Evolutionary conservation across 2,797 vertebrate species (phyloP).

Genomic region (Bovichtus variegatus): DNA sequence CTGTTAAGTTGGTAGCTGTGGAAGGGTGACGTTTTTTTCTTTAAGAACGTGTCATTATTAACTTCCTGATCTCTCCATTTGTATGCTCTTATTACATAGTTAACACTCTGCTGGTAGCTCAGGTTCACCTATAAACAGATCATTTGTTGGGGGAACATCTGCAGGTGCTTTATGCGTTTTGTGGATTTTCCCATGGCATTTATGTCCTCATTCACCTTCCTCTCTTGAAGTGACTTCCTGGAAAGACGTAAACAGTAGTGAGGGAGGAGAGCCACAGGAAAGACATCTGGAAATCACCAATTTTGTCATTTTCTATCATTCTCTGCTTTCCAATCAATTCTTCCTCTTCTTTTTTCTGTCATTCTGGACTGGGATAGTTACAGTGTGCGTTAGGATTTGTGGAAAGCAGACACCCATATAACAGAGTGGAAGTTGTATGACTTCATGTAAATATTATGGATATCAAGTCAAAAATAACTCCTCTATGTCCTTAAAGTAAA

Average conservation of each 20-base stretch:
- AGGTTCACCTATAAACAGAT: neutral
- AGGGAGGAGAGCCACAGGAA: neutral
- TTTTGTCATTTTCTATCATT: slow-evolving; percentile 3
- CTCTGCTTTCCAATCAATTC: too few species aligned
- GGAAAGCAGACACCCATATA: neutral
- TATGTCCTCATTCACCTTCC: neutral
- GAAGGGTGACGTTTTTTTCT: neutral
- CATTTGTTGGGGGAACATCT: neutral
- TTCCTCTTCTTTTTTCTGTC: too few species aligned
- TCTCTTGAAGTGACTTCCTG: slow-evolving; percentile 4
- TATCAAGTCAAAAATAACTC: neutral
- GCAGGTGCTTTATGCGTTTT: neutral
- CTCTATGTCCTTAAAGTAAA: neutral
- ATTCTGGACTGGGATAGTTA: neutral
- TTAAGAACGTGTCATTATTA: neutral
- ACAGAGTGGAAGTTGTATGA: neutral
- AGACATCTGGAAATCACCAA: slow-evolving; percentile 13
- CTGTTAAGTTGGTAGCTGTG: neutral
- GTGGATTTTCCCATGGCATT: slow-evolving; percentile 3
- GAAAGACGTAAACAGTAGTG: neutral
- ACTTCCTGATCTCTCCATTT: neutral
- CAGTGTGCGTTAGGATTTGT: neutral
- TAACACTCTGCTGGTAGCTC: neutral
- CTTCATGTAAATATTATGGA: neutral
- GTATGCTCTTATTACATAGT: neutral